These are phyloP conservation scores for Terebella lapidaria DNA, from an alignment of 2,888 invertebrate genomes.

Conservation along the genomic window DNA sequence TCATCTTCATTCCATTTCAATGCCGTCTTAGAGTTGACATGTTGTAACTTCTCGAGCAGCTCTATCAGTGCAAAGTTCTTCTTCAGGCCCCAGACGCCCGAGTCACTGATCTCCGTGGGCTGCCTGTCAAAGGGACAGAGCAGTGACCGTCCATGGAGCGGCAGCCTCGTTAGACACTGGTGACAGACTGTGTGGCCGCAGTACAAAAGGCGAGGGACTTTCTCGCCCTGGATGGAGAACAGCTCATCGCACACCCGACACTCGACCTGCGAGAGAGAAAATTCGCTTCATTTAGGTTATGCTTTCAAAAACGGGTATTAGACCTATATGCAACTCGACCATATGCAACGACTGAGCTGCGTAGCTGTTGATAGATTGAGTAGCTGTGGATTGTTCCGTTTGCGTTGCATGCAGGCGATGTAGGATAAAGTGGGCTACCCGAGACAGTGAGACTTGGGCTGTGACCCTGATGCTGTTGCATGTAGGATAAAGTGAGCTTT, in stretches of 20 bases:
- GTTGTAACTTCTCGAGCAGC: constrained; percentile 58
- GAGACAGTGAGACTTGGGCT: no score
- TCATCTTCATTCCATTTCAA: constrained; percentile 28
- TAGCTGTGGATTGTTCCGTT: no score
- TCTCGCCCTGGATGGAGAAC: constrained; percentile 58
- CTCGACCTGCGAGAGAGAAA: constrained; percentile 53
- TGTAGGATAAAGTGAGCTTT: no score
- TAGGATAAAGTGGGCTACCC: no score
- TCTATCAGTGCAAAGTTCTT: constrained; percentile 62
- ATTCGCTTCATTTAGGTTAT: no score
- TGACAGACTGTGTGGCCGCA: constrained; percentile 60
- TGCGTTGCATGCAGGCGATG: no score
- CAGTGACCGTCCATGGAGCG: constrained; percentile 52
- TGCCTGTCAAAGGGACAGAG: constrained; percentile 61
- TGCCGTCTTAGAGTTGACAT: constrained; percentile 27
- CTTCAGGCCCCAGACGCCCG: constrained; percentile 58
- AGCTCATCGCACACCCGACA: constrained; percentile 61
- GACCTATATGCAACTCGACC: no score
- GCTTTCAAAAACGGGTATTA: no score
- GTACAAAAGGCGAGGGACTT: constrained; percentile 57
- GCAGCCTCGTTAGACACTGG: constrained; percentile 57
- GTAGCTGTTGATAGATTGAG: no score
- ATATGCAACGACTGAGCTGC: no score
- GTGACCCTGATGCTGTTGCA: no score
- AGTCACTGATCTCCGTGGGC: constrained; percentile 56